These are phyloP conservation scores for Amphiduros pacificus DNA, from an alignment of 2,888 invertebrate species.

Conservation along the genomic window DNA sequence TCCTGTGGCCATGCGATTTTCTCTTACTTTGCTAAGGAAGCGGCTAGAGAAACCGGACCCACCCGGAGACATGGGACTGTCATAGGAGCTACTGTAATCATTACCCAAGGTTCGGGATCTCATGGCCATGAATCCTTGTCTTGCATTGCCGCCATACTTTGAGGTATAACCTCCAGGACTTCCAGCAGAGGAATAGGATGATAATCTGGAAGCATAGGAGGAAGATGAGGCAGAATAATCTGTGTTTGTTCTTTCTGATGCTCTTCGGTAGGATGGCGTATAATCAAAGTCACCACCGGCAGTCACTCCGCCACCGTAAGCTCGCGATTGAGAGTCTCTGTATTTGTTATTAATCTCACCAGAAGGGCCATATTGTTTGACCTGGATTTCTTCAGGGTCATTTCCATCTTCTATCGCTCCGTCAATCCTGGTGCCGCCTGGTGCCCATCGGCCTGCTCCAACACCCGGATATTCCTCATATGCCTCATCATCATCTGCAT, in stretches of 20 bases:
- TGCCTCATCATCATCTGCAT: neutral
- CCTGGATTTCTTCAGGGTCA: neutral
- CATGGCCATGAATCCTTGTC: neutral
- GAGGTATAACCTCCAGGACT: neutral
- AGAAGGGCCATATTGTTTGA: neutral
- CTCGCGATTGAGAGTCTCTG: neutral
- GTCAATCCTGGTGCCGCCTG: neutral
- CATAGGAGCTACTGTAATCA: conserved; percentile 4
- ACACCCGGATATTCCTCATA: neutral
- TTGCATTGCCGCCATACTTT: neutral
- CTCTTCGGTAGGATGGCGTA: neutral
- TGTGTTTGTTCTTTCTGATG: neutral
- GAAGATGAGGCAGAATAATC: neutral
- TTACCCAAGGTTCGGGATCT: conserved; percentile 9
- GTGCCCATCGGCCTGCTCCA: neutral
- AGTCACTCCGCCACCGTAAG: neutral
- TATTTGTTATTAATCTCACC: neutral
- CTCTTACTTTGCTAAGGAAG: conserved; percentile 29
- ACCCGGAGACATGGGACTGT: neutral
- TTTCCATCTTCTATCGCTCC: neutral
- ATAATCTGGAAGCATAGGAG: neutral
- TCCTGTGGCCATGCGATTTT: conserved; percentile 12
- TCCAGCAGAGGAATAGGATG: neutral
- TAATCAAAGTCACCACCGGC: neutral
- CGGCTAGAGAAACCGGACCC: conserved; percentile 20